Conservation (phyloP, 2,113 vertebrate genomes). For the Ptilorrhoa leucosticta region DNA sequence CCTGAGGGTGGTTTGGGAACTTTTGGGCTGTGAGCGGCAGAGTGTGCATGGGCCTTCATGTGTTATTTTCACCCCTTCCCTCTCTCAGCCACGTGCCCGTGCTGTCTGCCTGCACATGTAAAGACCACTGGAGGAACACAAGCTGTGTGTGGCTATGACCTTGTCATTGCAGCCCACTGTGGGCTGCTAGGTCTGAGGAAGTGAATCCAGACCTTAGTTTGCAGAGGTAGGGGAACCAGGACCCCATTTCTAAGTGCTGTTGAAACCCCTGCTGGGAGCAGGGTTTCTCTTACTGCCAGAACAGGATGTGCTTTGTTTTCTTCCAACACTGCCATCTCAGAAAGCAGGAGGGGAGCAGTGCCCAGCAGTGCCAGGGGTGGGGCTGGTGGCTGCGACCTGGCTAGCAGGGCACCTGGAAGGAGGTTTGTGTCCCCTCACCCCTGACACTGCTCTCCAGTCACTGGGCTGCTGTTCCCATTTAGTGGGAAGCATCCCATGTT, state of each 20-base stretch:
- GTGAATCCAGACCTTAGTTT: not conserved
- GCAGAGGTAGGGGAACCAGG: not conserved
- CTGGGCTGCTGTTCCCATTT: not conserved
- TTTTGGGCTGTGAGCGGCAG: not conserved
- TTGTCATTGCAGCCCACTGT: not conserved
- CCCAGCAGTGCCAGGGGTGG: accelerated
- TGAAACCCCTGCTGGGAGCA: not conserved
- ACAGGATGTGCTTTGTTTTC: not conserved
- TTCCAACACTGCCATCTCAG: accelerated
- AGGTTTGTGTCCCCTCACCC: not conserved
- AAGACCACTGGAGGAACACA: not conserved
- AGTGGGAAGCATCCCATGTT: not conserved
- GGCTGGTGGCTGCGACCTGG: accelerated
- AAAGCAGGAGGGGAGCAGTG: not conserved
- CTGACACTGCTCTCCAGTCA: accelerated
- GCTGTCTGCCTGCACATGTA: not conserved
- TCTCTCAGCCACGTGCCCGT: not conserved
- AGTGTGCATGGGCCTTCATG: accelerated
- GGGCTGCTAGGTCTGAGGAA: not conserved
- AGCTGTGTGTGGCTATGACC: not conserved
- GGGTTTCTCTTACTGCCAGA: not conserved
- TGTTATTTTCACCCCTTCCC: not conserved
- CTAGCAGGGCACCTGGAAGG: not conserved
- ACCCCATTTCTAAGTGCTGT: not conserved
- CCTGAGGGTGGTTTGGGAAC: not conserved